Percentiles rank a stretch among this genome's conserved stretches.
Conservation (phyloP, 2,888 invertebrate genomes). For the Autographa pulchrina region DNA sequence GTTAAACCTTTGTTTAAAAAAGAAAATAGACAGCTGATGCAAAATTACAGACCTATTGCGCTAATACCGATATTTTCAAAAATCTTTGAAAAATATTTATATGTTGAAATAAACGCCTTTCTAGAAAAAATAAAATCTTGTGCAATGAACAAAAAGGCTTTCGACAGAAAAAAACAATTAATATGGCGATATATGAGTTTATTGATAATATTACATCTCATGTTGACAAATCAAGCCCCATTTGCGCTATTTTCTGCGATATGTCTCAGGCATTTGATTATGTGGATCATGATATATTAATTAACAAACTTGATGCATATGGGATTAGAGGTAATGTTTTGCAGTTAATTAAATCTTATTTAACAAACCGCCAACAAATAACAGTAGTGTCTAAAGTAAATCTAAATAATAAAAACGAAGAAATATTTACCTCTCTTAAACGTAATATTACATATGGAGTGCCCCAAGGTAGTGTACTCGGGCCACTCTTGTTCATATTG, state of each 20-base stretch:
- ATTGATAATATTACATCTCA: neutral
- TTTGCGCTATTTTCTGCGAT: slow-evolving; percentile 2
- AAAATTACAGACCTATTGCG: no score
- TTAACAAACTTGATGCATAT: neutral
- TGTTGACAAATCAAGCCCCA: neutral
- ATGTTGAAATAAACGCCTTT: slow-evolving; percentile 5
- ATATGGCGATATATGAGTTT: slow-evolving; percentile 13
- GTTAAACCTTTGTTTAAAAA: no score
- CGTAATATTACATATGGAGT: slow-evolving; percentile 1
- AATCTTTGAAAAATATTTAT: no score
- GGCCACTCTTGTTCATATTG: slow-evolving; percentile 5
- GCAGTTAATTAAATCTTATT: neutral
- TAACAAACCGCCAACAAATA: neutral
- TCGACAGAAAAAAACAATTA: slow-evolving; percentile 8
- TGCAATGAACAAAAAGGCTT: no score
- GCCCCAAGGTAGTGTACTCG: slow-evolving; percentile 11
- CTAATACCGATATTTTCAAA: no score
- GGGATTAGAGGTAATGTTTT: slow-evolving; percentile 2
- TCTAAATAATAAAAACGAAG: neutral
- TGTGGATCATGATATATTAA: neutral
- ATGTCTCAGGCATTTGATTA: slow-evolving; percentile 10
- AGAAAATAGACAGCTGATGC: neutral
- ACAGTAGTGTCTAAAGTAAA: neutral
- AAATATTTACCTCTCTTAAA: neutral
- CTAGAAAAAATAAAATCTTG: no score